Evolutionary conservation across 2,888 invertebrate species (phyloP).

Genomic region (Drosophila neotestacea): DNA sequence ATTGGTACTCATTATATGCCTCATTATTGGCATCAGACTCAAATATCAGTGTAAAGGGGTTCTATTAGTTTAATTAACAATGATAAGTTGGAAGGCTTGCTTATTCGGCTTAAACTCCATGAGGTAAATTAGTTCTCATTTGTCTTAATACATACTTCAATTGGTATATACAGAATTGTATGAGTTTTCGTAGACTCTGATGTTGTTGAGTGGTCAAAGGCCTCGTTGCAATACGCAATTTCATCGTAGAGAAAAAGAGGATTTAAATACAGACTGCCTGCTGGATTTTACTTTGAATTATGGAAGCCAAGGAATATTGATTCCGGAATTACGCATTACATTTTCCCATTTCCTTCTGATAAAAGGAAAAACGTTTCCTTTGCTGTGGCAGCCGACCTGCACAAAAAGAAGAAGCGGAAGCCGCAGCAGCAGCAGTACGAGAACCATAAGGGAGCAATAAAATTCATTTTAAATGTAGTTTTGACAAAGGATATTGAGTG

Average conservation of each 20-base stretch:
- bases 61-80: not conserved
- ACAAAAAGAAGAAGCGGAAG: conserved; percentile 1
- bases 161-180: not conserved
- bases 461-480: conserved; percentile 24
- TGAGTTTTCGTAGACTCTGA: not conserved
- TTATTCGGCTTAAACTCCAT: not conserved
- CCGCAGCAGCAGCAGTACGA: not conserved
- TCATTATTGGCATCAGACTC: too few relatives aligned
- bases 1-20: too few relatives aligned
- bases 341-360: conserved; percentile 26
- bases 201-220: conserved; percentile 14
- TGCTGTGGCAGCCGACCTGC: conserved; percentile 5
- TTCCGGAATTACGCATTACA: conserved; percentile 28
- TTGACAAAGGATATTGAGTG: conserved; percentile 18
- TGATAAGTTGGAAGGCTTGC: not conserved
- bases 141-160: not conserved
- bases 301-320: conserved; percentile 30
- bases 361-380: conserved; percentile 30
- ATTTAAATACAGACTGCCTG: conserved; percentile 1
- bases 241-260: not conserved
- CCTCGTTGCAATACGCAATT: not conserved
- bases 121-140: not conserved
- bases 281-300: conserved; percentile 24
- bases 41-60: not conserved
- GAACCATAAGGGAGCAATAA: conserved; percentile 18